A percentile compares a stretch with the other conserved stretches of the same genome.
Conservation (phyloP, 2,888 invertebrate species). For the Orthosia gothica region DNA sequence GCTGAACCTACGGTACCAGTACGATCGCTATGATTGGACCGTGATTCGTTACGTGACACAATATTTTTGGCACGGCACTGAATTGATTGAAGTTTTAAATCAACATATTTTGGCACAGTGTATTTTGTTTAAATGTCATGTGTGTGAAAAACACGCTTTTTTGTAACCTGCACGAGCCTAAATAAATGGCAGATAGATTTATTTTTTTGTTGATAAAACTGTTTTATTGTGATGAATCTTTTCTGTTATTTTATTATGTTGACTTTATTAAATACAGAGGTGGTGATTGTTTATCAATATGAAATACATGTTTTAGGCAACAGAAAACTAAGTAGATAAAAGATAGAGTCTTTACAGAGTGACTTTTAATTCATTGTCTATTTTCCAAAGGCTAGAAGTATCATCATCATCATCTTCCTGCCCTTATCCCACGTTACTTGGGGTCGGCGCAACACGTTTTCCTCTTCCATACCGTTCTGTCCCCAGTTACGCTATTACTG, state of each 20-base stretch:
- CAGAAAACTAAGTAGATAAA: too few relatives aligned
- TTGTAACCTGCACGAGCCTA: neutral
- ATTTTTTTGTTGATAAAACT: constrained; percentile 1
- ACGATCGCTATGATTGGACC: constrained; percentile 3
- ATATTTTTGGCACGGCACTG: constrained; percentile 28
- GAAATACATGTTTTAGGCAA: too few relatives aligned
- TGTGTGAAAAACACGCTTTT: constrained; percentile 1
- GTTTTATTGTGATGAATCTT: neutral
- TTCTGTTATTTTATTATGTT: neutral
- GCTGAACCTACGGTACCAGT: constrained; percentile 11
- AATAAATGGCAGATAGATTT: too few relatives aligned
- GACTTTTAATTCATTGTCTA: too few relatives aligned
- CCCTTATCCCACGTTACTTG: too few relatives aligned
- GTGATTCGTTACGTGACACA: neutral
- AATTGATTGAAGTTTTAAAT: constrained; percentile 43
- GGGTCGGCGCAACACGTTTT: too few relatives aligned
- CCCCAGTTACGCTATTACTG: too few relatives aligned
- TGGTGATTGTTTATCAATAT: neutral
- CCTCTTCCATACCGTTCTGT: too few relatives aligned
- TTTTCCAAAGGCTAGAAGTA: too few relatives aligned
- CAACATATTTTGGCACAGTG: constrained; percentile 40
- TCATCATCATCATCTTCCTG: too few relatives aligned
- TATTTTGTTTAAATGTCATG: constrained; percentile 19
- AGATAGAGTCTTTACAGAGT: too few relatives aligned
- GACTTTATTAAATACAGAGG: neutral